phyloP scores from a whole-genome alignment of 2,113 vertebrate genomes.

The Orientallactaga bullata region DNA sequence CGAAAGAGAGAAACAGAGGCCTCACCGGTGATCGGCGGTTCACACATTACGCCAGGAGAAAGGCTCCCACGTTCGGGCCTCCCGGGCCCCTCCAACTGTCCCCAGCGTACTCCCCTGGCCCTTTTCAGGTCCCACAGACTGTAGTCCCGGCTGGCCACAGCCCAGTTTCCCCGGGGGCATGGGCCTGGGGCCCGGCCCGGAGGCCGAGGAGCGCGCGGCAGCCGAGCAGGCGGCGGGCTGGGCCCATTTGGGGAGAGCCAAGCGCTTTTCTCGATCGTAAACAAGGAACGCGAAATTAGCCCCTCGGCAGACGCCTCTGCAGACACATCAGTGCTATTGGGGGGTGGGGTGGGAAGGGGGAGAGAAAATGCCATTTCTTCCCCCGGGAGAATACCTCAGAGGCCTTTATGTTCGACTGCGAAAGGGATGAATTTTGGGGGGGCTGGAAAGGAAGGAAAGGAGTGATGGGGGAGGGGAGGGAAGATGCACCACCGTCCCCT shows the following conservation, averaged over 20 bases:
- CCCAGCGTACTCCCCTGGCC: slow-evolving; percentile 63
- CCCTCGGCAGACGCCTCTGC: slow-evolving; percentile 81
- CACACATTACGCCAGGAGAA: slow-evolving; percentile 73
- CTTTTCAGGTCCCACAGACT: slow-evolving; percentile 52
- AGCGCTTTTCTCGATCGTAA: slow-evolving; percentile 82
- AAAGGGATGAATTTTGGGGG: slow-evolving; percentile 77
- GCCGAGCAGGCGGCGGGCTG: slow-evolving; percentile 72
- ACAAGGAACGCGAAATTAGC: slow-evolving; percentile 85
- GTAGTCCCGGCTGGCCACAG: neutral
- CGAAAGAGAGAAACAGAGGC: slow-evolving; percentile 79
- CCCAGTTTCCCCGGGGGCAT: neutral
- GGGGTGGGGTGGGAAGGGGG: slow-evolving; percentile 63
- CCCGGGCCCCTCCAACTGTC: slow-evolving; percentile 59
- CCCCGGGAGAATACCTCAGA: slow-evolving; percentile 82
- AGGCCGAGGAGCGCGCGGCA: slow-evolving; percentile 65
- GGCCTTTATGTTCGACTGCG: slow-evolving; percentile 75
- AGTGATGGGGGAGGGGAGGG: slow-evolving; percentile 54
- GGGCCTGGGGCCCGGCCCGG: neutral
- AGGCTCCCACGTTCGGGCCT: slow-evolving; percentile 76
- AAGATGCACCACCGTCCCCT: slow-evolving; percentile 61
- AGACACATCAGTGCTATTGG: slow-evolving; percentile 71
- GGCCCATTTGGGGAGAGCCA: slow-evolving; percentile 81
- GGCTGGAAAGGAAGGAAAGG: slow-evolving; percentile 63
- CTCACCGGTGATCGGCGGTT: slow-evolving; percentile 79
- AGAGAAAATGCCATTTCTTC: slow-evolving; percentile 83